Evolutionary conservation across 2,113 vertebrate genomes (phyloP), one percentile per base, ranked within the genome.

Genomic region (Podarcis muralis): DNA sequence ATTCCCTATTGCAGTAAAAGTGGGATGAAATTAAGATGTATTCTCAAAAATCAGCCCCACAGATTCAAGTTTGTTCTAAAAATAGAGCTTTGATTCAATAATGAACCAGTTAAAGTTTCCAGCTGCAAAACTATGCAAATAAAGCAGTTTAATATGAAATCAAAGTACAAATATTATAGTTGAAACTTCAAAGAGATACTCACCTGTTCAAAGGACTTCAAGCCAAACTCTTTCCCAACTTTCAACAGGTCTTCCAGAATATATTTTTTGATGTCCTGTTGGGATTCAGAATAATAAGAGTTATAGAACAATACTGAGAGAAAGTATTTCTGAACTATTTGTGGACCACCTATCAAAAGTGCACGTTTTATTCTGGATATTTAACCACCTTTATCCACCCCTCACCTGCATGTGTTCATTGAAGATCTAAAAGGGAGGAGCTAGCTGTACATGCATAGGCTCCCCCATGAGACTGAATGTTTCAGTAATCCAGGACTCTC

Each of bases 201-300:
- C 88, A 99, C 99, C 98, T 99, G 99, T 94, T 99, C 99, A 95
- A 99, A 99, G 43, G 99, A 96, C 93, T 99, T 99, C 75, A 99
- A 97, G 90, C 98, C 98, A 65, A 95, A 93, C 27, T 99, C 98
- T 94, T 98, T 99, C 57, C 99, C 99, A 27, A 98, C 20, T 87
- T 82, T 97, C 94, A 98, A 7, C 69, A 99, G 95, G 91, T 99
- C 98, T 91, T 98, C 98, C 66, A 99, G 94, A 91, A 99, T 97
- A 76, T 95, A 93, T 9, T 97, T 97, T 93, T 98, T 99, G 89
- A 99, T 86, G 9, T 98, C 98, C 99, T 99, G 91, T 85, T 78
- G 72, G 84, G 79, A 92, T 59, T 89, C 3, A 94, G 22, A 78
- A 62, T 62, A 32, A 68, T 13, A 35, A 62, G 15, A 48, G 30